Percentiles rank a stretch among this genome's conserved stretches.
Conservation (phyloP, 2,888 invertebrate species). For the Limnephilus lunatus region DNA sequence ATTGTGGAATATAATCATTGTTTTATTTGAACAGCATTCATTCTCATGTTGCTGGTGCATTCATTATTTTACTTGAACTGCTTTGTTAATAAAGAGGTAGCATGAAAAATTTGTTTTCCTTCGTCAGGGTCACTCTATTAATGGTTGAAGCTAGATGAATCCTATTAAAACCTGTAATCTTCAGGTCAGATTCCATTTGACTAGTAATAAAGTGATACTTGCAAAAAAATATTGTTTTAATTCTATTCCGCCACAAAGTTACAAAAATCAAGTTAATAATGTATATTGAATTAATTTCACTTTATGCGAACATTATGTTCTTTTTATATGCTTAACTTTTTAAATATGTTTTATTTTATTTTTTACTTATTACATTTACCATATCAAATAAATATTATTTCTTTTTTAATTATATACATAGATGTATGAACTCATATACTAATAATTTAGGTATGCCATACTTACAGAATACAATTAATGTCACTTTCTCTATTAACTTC, state of each 20-base stretch:
- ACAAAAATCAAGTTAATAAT: slow-evolving; percentile 43
- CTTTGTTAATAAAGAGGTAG: slow-evolving; percentile 62
- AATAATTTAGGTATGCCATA: slow-evolving; percentile 63
- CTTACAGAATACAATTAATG: slow-evolving; percentile 56
- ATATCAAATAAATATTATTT: slow-evolving; percentile 51
- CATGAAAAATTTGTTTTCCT: background rate
- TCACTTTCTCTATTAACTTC: slow-evolving; percentile 58
- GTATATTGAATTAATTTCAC: background rate
- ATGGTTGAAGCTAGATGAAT: slow-evolving; percentile 55
- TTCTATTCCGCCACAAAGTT: background rate
- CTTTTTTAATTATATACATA: slow-evolving; percentile 46
- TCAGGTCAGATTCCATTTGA: background rate
- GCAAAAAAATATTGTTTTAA: background rate
- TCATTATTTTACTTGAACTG: background rate
- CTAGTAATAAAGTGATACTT: background rate
- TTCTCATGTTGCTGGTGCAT: slow-evolving; percentile 38
- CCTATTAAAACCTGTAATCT: background rate
- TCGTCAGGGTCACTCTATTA: background rate
- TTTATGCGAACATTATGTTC: background rate
- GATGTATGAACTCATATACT: slow-evolving; percentile 56
- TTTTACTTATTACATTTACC: slow-evolving; percentile 48
- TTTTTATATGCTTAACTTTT: background rate
- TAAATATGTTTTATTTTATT: slow-evolving; percentile 38
- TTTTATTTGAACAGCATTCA: background rate
- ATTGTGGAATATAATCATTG: slow-evolving; percentile 43